Evolutionary conservation across 2,888 invertebrate species (phyloP).

Genomic region (Pollenia amentaria): DNA sequence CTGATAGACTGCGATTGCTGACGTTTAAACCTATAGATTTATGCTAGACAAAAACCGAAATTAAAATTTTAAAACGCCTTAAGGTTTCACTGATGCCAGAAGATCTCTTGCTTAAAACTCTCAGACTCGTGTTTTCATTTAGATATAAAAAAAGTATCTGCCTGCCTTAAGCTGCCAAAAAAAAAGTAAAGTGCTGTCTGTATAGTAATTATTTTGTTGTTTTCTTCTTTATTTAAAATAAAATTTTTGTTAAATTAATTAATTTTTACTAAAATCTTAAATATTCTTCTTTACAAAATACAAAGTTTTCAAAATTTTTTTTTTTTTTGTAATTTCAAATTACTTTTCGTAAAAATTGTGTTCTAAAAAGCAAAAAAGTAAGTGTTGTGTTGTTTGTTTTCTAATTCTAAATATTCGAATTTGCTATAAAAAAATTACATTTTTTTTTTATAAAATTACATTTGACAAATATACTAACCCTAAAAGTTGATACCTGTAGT

Average conservation of each 20-base stretch:
- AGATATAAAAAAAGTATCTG: constrained; percentile 28
- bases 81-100: constrained; percentile 62
- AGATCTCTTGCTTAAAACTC: constrained; percentile 56
- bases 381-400: constrained; percentile 69
- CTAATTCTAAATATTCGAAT: constrained; percentile 1
- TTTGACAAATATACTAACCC: constrained; percentile 7
- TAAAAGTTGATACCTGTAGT: no score
- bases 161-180: constrained; percentile 62
- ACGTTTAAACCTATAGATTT: constrained; percentile 49
- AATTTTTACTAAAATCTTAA: constrained; percentile 14
- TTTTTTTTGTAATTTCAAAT: constrained; percentile 26
- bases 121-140: constrained; percentile 31
- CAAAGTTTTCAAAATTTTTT: background rate
- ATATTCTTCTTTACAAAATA: background rate
- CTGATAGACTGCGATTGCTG: constrained; percentile 77
- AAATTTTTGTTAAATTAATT: constrained; percentile 23
- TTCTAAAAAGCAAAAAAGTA: constrained; percentile 41
- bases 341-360: constrained; percentile 49
- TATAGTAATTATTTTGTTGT: constrained; percentile 17
- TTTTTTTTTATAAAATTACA: background rate
- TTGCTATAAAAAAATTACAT: background rate
- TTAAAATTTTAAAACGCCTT: constrained; percentile 14
- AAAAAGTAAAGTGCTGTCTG: constrained; percentile 36
- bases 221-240: constrained; percentile 10
- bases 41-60: constrained; percentile 24